Base-by-base conservation (phyloP, 2,797 vertebrate species). In the Apodemus agrarius region DNA sequence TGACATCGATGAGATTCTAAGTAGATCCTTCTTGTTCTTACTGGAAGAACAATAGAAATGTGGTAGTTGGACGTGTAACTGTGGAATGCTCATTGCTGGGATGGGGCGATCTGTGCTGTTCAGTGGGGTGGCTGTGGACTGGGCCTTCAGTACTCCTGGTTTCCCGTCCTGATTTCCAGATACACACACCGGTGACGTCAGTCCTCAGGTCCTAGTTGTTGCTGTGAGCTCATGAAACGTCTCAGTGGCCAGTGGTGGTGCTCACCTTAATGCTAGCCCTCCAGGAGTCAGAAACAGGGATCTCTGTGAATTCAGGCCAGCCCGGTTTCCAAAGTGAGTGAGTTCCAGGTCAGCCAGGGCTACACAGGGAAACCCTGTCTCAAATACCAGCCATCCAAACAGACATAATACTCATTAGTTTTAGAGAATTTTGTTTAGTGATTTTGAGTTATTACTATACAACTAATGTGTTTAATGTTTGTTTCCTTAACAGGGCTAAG, bases 381-480 rank as follows among this genome's bases (percentile, higher is more conserved):
- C 11, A 26, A 24, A n/a, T 54, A 69, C 34, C 67, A 31, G 34
- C 67, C 67, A n/a, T 19, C 34, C 74, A 46, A 46, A 46, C 12
- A 46, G 24, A 76, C 12, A 92, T 81, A 49, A 75, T 79, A 80
- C 79, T 96, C 12, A n/a, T 52, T 24, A 49, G 57, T 65, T 95
- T n/a, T 91, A 31, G 46, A 34, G 82, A 31, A 34, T 84, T 84
- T 74, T 72, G n/a, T 54, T n/a, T 84, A 24, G 7, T 74, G 40
- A 63, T 24, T 92, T 93, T 52, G 59, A 95, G 13, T 43, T 88
- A n/a, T 63, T 88, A 46, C 61, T 93, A 40, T 82, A 84, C 83
- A 84, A 74, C 34, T 89, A 76, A 76, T 95, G 84, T 54, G 7
- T 57, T 95, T 92, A 52, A 94, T 14, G 52, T 34, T 81, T 94